These are phyloP conservation scores for Chitala chitala DNA, from an alignment of 2,113 vertebrate species.

Conservation along the genomic window DNA sequence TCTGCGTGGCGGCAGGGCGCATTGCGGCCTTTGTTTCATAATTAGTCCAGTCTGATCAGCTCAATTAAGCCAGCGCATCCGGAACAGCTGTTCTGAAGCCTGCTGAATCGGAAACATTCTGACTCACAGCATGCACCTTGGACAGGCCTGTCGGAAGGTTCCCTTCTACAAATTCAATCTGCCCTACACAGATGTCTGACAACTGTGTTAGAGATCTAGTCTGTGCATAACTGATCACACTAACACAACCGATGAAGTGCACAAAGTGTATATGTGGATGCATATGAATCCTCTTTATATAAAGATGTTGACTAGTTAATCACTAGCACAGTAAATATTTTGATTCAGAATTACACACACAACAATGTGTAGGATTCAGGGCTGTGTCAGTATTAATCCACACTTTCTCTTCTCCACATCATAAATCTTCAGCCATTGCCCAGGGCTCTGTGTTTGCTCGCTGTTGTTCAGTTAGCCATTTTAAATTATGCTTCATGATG, in stretches of 20 bases:
- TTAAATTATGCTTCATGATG: no score
- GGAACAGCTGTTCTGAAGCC: slow-evolving; percentile 5
- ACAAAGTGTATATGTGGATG: no score
- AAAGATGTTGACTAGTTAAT: no score
- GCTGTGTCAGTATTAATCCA: no score
- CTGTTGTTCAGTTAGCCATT: no score
- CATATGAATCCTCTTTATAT: no score
- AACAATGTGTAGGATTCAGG: no score
- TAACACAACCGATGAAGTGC: background rate
- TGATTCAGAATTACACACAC: no score
- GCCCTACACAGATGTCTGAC: slow-evolving; percentile 15
- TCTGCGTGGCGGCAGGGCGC: slow-evolving; percentile 9
- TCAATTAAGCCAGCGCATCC: slow-evolving; percentile 26
- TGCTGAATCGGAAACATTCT: slow-evolving; percentile 12
- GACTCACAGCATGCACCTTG: slow-evolving; percentile 18
- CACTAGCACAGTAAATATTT: no score
- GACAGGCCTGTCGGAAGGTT: slow-evolving; percentile 5
- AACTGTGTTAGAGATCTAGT: slow-evolving; percentile 13
- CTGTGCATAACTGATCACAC: background rate
- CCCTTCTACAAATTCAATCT: slow-evolving; percentile 20
- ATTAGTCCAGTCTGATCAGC: slow-evolving; percentile 24
- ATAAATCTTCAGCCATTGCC: no score
- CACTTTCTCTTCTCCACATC: no score
- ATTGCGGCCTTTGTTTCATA: slow-evolving; percentile 27
- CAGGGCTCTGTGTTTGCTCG: no score